A percentile compares a stretch with the other conserved stretches of the same genome.
These are phyloP conservation scores for Daboia siamensis DNA, from an alignment of 2,113 vertebrate genomes.

Conservation along the genomic window DNA sequence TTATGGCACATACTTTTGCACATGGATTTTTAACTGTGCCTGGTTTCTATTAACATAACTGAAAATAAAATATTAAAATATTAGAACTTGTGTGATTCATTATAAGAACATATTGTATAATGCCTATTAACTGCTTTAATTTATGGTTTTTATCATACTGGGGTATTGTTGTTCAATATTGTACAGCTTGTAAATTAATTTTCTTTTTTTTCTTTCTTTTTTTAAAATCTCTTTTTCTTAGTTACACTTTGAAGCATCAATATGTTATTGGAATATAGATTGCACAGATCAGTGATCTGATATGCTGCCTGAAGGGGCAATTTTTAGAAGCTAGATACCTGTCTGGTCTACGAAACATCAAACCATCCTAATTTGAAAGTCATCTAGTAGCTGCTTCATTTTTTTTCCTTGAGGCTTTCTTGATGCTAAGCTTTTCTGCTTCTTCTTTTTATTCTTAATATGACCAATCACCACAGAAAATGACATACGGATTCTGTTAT, in stretches of 20 bases:
- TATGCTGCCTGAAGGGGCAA: not conserved
- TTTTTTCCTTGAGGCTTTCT: not conserved
- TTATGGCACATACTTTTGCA: not conserved
- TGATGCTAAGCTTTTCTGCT: not conserved
- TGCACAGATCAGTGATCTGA: not conserved
- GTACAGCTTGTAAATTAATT: not conserved
- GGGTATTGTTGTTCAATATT: not conserved
- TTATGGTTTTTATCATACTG: not conserved
- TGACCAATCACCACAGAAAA: not conserved
- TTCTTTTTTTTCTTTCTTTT: not conserved
- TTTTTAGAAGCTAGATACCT: not conserved
- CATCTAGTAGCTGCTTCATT: not conserved
- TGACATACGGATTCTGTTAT: not conserved
- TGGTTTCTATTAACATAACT: not conserved
- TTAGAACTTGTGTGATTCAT: not conserved
- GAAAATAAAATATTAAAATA: not conserved
- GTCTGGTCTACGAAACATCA: not conserved
- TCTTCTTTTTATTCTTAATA: not conserved
- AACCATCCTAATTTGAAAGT: not conserved
- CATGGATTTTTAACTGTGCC: not conserved
- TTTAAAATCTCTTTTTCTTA: not conserved
- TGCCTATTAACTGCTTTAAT: not conserved
- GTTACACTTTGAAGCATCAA: not conserved
- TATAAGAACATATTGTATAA: not conserved
- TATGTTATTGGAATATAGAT: not conserved